These are phyloP conservation scores for Leucosticte australis DNA, from an alignment of 2,113 vertebrate species.

Conservation along the genomic window DNA sequence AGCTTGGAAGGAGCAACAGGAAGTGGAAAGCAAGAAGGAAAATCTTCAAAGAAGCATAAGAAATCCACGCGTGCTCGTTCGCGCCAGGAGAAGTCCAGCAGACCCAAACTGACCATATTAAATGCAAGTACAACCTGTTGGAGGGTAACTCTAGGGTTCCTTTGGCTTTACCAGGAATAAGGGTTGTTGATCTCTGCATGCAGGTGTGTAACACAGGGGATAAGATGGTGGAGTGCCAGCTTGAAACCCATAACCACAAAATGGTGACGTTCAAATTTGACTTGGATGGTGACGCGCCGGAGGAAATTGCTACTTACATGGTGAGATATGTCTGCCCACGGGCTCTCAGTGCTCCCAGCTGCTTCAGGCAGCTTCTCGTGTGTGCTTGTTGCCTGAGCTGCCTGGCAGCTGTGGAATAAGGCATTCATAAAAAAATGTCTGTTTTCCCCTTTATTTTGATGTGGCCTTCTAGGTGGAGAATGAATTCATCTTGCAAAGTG, in stretches of 20 bases:
- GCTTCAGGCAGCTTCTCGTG: rapidly evolving
- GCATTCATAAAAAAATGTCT: background rate
- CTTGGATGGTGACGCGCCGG: slow-evolving; percentile 93
- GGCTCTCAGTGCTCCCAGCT: background rate
- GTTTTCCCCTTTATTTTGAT: background rate
- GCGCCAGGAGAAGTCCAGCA: slow-evolving; percentile 89
- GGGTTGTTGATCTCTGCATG: background rate
- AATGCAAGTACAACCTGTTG: slow-evolving; percentile 75
- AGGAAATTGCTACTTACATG: slow-evolving; percentile 98
- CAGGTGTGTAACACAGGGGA: slow-evolving; percentile 95
- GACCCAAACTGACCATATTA: slow-evolving; percentile 94
- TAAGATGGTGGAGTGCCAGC: slow-evolving; percentile 99
- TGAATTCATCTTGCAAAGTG: slow-evolving; percentile 90
- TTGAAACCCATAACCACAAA: slow-evolving; percentile 99
- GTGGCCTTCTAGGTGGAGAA: slow-evolving; percentile 87
- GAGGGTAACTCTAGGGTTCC: background rate
- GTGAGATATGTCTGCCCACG: slow-evolving; percentile 57
- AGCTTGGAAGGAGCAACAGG: slow-evolving; percentile 84
- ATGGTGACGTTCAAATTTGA: slow-evolving; percentile 99
- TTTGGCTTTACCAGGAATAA: background rate
- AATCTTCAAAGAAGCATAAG: slow-evolving; percentile 86
- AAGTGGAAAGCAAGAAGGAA: slow-evolving; percentile 86
- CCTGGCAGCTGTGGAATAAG: background rate
- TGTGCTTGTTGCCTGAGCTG: background rate
- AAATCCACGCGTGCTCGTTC: slow-evolving; percentile 90